Percentiles rank a stretch among this genome's conserved stretches.
Evolutionary conservation across 2,113 vertebrate species (phyloP).

Genomic region (Prionailurus bengalensis): DNA sequence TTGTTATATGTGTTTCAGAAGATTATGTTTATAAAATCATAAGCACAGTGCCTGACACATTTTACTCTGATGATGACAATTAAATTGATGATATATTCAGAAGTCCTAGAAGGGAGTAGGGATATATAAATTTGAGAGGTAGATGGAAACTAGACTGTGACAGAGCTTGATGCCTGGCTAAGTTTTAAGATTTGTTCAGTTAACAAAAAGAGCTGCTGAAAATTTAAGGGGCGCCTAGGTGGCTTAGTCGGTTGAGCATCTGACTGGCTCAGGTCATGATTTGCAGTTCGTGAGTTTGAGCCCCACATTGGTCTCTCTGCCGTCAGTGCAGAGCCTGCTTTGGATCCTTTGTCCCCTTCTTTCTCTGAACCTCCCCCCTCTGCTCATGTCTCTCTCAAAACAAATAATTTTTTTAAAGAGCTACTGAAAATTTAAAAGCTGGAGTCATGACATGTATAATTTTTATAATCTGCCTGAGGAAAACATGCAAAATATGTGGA

Average conservation of each 20-base stretch:
- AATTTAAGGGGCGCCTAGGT: background rate
- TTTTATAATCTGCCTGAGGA: background rate
- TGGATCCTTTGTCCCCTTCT: too few species aligned
- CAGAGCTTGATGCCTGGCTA: background rate
- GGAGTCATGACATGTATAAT: background rate
- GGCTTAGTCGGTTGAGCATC: too few species aligned
- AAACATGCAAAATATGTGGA: background rate
- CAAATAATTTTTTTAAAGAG: background rate
- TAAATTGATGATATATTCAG: constrained; percentile 13
- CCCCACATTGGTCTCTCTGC: too few species aligned
- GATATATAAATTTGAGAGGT: constrained; percentile 11
- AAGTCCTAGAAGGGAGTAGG: background rate
- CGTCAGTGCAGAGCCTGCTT: too few species aligned
- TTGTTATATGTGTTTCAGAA: constrained; percentile 2
- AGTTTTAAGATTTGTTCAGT: constrained; percentile 28
- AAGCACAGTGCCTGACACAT: background rate
- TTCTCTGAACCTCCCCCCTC: too few species aligned
- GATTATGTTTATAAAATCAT: background rate
- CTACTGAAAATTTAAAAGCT: constrained; percentile 35
- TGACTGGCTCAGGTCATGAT: too few species aligned
- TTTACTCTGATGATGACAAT: background rate
- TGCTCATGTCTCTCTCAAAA: too few species aligned
- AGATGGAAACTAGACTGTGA: background rate
- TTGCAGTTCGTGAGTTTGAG: too few species aligned
- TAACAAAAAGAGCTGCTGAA: background rate